Evolutionary conservation across 1,140 invertebrate genomes (phyloP), one percentile per base, ranked within the genome.

Genomic region (Temnothorax longispinosus): DNA sequence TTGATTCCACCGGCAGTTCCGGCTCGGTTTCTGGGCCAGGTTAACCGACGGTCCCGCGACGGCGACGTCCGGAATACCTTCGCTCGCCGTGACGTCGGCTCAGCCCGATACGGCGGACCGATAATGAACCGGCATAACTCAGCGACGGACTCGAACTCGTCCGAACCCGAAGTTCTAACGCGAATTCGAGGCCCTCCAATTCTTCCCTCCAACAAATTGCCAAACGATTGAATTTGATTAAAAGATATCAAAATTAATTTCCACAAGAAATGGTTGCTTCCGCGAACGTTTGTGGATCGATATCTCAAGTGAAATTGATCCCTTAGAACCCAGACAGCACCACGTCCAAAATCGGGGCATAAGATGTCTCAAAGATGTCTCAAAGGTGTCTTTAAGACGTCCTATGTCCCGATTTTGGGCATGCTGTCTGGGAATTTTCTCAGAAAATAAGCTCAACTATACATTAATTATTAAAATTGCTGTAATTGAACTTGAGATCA

Each of bases 1-100:
- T 94, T 94, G 93, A 94, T 93, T 94, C 93, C 92, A 91, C 81
- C 86, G 80, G 76, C 89, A 94, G 94, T 94, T 94, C 94, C 94
- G 94, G 93, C 93, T 94, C 87, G 86, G 82, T 93, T 94, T 94
- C 94, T 94, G 93, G 93, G 93, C 93, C 93, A 94, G 92, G 93
- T 94, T 94, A 92, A 93, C 91, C 91, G 89, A 90, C 91, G 86
- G 88, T 58, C 32, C 80, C 87, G 86, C 84, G 75, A 56, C 89
- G 77, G 89, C 89, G 90, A 90, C 86, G 69, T 84, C 86, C 86
- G 75, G 89, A 90, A 90, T 88, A 88, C 77, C 87, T 89, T 90
- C 75, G 77, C 67, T 76, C 41, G 44, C 86, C 80, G 71, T 82
- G 87, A 88, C 90, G 77, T 67, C 54, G 89, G 62, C 82, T 72